Conservation (phyloP, 1,140 invertebrate species). For the Leptopilina boulardi region DNA sequence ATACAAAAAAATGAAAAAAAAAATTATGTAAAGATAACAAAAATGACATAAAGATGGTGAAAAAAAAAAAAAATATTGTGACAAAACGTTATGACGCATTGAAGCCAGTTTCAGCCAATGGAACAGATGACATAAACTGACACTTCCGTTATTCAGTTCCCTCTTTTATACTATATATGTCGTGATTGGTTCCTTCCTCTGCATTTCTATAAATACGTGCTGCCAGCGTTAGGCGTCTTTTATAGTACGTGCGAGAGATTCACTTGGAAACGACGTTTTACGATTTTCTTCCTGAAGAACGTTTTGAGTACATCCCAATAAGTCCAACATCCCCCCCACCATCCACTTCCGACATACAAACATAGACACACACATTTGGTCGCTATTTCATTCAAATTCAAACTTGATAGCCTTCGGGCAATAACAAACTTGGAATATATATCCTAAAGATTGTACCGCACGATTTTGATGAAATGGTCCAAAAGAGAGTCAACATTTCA, state of each 20-base stretch:
- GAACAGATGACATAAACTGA: slow-evolving; percentile 1
- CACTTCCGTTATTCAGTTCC: slow-evolving; percentile 4
- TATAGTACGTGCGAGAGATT: not conserved
- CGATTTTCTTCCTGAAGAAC: slow-evolving; percentile 1
- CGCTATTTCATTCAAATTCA: slow-evolving; percentile 3
- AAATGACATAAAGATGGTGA: not conserved
- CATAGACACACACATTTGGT: not conserved
- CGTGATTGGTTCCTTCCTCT: slow-evolving; percentile 4
- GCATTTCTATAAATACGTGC: slow-evolving; percentile 5
- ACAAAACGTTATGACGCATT: not conserved
- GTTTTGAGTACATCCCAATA: slow-evolving; percentile 7
- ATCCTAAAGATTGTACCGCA: not conserved
- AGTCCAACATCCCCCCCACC: not conserved
- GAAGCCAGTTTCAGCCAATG: not conserved
- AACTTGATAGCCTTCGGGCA: not conserved
- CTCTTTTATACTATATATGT: too few species aligned
- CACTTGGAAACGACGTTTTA: not conserved
- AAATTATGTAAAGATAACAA: too few species aligned
- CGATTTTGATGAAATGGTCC: not conserved
- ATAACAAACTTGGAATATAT: not conserved
- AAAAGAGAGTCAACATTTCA: not conserved
- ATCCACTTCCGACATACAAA: too few species aligned
- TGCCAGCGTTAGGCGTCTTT: not conserved
- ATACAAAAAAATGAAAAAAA: too few species aligned
- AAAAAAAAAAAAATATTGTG: not conserved